Conservation (phyloP, 2,113 vertebrate genomes). For the Corythaeola cristata region DNA sequence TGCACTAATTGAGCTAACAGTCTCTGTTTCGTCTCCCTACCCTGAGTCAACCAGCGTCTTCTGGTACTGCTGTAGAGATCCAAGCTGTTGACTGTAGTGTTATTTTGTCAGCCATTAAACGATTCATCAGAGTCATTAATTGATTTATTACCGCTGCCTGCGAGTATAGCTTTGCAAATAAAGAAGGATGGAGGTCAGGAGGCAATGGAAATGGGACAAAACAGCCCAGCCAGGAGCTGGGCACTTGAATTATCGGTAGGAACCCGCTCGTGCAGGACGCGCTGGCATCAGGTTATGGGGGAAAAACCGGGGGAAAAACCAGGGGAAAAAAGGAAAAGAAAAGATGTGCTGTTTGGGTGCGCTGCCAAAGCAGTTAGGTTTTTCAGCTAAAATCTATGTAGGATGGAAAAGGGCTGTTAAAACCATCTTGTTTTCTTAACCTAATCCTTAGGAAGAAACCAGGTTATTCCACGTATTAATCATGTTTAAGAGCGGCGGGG, state of each 20-base stretch:
- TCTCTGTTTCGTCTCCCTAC: conserved; percentile 79
- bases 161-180: conserved; percentile 81
- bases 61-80: conserved; percentile 80
- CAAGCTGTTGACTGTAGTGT: conserved; percentile 84
- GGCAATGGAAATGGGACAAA: conserved; percentile 73
- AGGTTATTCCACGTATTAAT: neutral
- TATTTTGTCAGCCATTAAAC: conserved; percentile 85
- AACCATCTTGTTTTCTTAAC: conserved; percentile 16
- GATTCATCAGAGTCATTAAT: conserved; percentile 85
- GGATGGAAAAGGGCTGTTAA: neutral
- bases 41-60: conserved; percentile 80
- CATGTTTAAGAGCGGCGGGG: neutral
- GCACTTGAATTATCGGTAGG: conserved; percentile 38
- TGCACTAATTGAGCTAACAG: conserved; percentile 83
- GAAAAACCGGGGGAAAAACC: neutral
- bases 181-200: conserved; percentile 82
- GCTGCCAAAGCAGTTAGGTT: neutral
- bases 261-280: neutral
- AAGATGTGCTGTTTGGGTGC: neutral
- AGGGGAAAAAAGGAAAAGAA: neutral
- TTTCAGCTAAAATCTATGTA: neutral
- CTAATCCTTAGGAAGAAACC: conserved; percentile 10
- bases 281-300: neutral
- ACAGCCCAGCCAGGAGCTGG: conserved; percentile 58
- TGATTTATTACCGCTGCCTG: conserved; percentile 85